Evolutionary conservation across 2,888 invertebrate species (phyloP).

Genomic region (Lucinisca nassula): DNA sequence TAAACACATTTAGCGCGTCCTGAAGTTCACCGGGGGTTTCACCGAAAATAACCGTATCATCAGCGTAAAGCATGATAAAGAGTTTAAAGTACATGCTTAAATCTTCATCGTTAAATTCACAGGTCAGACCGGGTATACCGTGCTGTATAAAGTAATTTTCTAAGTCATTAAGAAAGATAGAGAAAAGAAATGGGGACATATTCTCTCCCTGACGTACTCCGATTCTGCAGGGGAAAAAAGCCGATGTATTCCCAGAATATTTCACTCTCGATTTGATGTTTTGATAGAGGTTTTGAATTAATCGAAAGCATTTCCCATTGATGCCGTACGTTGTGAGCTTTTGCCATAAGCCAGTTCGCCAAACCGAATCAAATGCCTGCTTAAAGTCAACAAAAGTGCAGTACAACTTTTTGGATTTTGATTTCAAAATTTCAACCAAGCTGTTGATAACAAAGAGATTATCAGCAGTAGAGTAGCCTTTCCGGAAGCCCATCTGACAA

Average conservation of each 20-base stretch:
- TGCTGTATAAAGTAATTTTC: slow-evolving; percentile 1
- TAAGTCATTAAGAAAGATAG: slow-evolving; percentile 12
- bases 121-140: background rate
- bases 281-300: slow-evolving; percentile 13
- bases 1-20: slow-evolving; percentile 10
- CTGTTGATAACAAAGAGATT: slow-evolving; percentile 27
- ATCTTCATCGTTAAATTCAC: slow-evolving; percentile 2
- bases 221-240: background rate
- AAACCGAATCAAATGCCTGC: slow-evolving; percentile 21
- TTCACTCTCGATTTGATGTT: background rate
- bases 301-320: slow-evolving; percentile 1
- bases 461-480: slow-evolving; percentile 31
- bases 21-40: slow-evolving; percentile 16
- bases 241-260: background rate
- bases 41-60: slow-evolving; percentile 39
- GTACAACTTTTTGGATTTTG: background rate
- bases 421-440: background rate
- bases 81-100: background rate
- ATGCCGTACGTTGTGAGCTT: slow-evolving; percentile 12
- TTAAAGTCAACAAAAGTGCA: slow-evolving; percentile 26
- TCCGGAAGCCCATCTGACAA: slow-evolving; percentile 29
- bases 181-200: slow-evolving; percentile 18
- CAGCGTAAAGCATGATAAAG: slow-evolving; percentile 32
- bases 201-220: slow-evolving; percentile 12
- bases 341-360: slow-evolving; percentile 28